phyloP scores from a whole-genome alignment of 2,113 vertebrate genomes.

The Mobula hypostoma region DNA sequence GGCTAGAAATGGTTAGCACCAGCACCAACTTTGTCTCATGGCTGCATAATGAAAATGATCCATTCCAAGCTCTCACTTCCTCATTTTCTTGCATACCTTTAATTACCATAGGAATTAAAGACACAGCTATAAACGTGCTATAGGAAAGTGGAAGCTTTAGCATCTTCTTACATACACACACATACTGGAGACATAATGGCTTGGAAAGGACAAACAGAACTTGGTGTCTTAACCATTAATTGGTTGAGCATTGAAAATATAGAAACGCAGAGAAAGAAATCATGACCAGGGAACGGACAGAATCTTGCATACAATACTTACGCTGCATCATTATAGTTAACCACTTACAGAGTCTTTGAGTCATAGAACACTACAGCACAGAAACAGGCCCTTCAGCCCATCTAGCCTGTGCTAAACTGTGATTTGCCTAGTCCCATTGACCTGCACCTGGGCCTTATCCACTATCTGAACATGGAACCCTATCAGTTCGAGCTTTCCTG shows the following conservation, averaged over 20 bases:
- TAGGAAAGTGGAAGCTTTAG: neutral
- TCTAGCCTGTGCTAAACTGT: too few relatives aligned
- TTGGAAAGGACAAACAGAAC: neutral
- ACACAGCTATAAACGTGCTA: neutral
- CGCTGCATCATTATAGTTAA: too few relatives aligned
- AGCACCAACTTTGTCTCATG: neutral
- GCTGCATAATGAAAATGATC: neutral
- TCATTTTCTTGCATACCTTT: neutral
- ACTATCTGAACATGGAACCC: too few relatives aligned
- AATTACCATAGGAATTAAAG: neutral
- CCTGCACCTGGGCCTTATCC: too few relatives aligned
- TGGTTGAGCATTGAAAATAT: neutral
- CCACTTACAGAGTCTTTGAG: too few relatives aligned
- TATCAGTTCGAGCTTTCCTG: too few relatives aligned
- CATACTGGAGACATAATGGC: neutral
- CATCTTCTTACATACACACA: neutral
- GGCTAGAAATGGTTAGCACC: neutral
- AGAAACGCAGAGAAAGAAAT: too few relatives aligned
- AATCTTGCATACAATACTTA: too few relatives aligned
- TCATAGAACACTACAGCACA: too few relatives aligned
- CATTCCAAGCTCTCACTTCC: neutral
- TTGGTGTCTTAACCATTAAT: neutral
- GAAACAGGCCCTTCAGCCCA: too few relatives aligned
- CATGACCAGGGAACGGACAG: too few relatives aligned
- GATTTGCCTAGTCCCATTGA: too few relatives aligned